Percentiles rank a stretch among this genome's conserved stretches.
Evolutionary conservation across 1,140 invertebrate species (phyloP).

Genomic region (Drosophila nigromelanica): DNA sequence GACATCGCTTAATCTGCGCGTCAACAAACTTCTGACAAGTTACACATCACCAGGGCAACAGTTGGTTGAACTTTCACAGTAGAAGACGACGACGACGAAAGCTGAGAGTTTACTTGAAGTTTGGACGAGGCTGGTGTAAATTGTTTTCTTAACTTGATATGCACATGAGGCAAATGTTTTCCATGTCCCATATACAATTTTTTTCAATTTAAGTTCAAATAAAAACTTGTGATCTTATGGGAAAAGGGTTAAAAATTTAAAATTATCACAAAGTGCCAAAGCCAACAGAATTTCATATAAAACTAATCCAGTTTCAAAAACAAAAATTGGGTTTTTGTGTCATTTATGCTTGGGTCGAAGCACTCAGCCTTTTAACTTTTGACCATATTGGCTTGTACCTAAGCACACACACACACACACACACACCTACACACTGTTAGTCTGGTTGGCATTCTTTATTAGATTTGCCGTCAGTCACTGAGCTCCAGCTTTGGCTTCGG

Average conservation of each 20-base stretch:
- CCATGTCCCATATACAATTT: slow-evolving; percentile 13
- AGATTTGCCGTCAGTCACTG: slow-evolving; percentile 62
- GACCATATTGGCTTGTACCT: slow-evolving; percentile 51
- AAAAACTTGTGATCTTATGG: slow-evolving; percentile 14
- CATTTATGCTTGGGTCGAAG: slow-evolving; percentile 33
- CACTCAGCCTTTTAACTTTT: slow-evolving; percentile 59
- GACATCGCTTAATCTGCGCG: slow-evolving; percentile 69
- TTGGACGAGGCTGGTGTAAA: neutral
- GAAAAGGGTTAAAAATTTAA: slow-evolving; percentile 12
- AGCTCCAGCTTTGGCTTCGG: neutral
- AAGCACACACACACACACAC: slow-evolving; percentile 11
- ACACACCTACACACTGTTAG: slow-evolving; percentile 5
- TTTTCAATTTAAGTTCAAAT: slow-evolving; percentile 41
- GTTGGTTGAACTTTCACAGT: slow-evolving; percentile 59
- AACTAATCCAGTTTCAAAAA: slow-evolving; percentile 45
- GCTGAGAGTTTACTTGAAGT: slow-evolving; percentile 15
- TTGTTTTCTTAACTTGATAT: slow-evolving; percentile 40
- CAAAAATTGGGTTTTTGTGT: slow-evolving; percentile 21
- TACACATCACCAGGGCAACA: slow-evolving; percentile 73
- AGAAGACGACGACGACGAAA: slow-evolving; percentile 6
- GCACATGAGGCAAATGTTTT: slow-evolving; percentile 12
- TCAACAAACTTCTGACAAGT: slow-evolving; percentile 78
- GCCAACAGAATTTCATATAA: slow-evolving; percentile 22
- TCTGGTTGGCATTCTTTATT: slow-evolving; percentile 55
- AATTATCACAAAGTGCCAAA: slow-evolving; percentile 47